Evolutionary conservation across 2,113 vertebrate species (phyloP).

Genomic region (Sturnira hondurensis): DNA sequence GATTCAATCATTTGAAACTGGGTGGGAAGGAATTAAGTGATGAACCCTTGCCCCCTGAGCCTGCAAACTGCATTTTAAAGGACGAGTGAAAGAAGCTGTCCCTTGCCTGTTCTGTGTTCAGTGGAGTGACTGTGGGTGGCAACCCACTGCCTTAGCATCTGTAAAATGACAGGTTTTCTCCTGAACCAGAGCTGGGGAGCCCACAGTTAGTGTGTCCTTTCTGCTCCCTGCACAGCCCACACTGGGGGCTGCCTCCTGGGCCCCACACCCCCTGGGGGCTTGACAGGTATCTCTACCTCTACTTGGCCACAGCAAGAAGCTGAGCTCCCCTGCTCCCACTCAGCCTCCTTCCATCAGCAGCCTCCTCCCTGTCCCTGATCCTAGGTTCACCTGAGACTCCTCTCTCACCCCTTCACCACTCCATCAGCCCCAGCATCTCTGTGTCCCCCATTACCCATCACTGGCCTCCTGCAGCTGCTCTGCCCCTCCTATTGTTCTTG

Average conservation of each 20-base stretch:
- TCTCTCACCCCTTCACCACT: too few relatives aligned
- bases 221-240: background rate
- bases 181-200: background rate
- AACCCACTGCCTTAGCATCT: background rate
- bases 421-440: background rate
- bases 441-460: background rate
- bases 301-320: background rate
- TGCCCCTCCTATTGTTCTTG: background rate
- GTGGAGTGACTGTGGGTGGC: background rate
- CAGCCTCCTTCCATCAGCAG: background rate
- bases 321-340: background rate
- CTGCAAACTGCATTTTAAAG: background rate
- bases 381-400: background rate
- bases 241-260: background rate
- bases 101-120: too few relatives aligned
- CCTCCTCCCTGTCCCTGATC: background rate
- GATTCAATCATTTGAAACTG: background rate
- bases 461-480: background rate
- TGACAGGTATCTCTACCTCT: rapidly evolving
- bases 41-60: too few relatives aligned
- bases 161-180: background rate
- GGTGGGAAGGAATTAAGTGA: background rate
- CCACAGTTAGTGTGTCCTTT: background rate
- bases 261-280: background rate
- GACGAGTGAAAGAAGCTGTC: background rate